Base-by-base conservation (phyloP, 64 coral and sea anemone species). In the Trachythela sp. region DNA sequence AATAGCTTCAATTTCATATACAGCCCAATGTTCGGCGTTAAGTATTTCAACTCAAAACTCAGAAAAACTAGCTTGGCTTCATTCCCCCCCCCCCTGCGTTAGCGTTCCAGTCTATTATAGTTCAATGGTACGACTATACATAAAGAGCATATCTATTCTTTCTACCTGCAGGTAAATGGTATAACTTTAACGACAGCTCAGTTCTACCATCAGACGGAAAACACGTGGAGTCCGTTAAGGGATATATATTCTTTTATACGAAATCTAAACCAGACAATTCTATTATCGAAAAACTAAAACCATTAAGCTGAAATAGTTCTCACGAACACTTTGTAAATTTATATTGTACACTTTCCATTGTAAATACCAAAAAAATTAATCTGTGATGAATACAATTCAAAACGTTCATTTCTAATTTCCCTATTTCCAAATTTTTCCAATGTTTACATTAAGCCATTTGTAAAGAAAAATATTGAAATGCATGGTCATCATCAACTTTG, bases 241-340 rank as follows among this genome's bases (percentile, higher is more conserved):
- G 95, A 2, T 98, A 98, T 42, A 98, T 98, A 31, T 98, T 98
- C 89, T 98, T 98, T 42, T 98, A 98, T 70, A 98, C 95, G 30
- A 91, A 93, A 37, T 85, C 93, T 24, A 89, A 98, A 48, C 95
- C 95, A 5, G 92, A 98, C 83, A 92, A 94, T 91, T 92, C 93
- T 36, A 94, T 98, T 33, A 87, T 98, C 14, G 95, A 98, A 38
- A 98, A 98, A 88, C 84, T 95, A 84, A 92, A 87, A 45, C 88
- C 92, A 42, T 92, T 60, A 89, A 76, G 84, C 70, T 86, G 38
- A 29, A 80, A 80, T 39, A 39, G 20, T 35, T 37, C 9, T 9
- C 31, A 34, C 20, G 31, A 14, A 17, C 14, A 36, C 30, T 36
- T 17, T 80, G 31, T 37, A 37, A 37, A 80, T 80, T 36, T 5